Evolutionary conservation across 2,888 invertebrate genomes (phyloP).

Genomic region (Entomobrya multifasciata): DNA sequence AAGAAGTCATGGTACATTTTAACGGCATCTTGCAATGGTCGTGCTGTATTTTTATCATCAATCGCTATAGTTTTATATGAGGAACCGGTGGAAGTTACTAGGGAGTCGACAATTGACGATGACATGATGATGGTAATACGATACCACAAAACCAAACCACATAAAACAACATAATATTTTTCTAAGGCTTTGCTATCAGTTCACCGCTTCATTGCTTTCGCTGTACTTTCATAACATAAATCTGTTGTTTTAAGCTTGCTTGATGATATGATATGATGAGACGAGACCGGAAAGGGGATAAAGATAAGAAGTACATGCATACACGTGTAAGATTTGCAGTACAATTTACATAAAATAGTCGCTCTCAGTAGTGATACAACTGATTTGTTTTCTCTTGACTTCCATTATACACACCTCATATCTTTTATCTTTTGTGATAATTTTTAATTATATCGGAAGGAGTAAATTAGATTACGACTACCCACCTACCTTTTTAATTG

Average conservation of each 20-base stretch:
- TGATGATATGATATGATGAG: neutral
- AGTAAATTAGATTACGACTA: too few species aligned
- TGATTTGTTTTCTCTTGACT: neutral
- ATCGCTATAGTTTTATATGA: neutral
- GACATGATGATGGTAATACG: constrained; percentile 5
- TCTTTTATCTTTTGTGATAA: too few species aligned
- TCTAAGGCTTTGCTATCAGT: neutral
- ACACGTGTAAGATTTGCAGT: too few species aligned
- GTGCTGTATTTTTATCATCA: constrained; percentile 2
- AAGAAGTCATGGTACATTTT: constrained; percentile 22
- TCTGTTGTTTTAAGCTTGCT: too few species aligned
- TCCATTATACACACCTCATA: too few species aligned
- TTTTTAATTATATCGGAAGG: too few species aligned
- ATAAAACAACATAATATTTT: neutral
- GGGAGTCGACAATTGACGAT: too few species aligned
- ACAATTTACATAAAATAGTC: too few species aligned
- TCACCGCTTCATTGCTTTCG: constrained; percentile 18
- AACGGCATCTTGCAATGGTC: neutral
- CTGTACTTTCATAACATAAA: neutral
- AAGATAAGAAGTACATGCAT: neutral
- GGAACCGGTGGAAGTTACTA: constrained; percentile 25
- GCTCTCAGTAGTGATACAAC: too few species aligned
- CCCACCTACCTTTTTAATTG: too few species aligned
- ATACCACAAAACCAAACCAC: constrained; percentile 36
- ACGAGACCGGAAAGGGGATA: constrained; percentile 22